Evolutionary conservation across 2,888 invertebrate genomes (phyloP), one percentile per base, ranked within the genome.

Genomic region (Apamea crenata): DNA sequence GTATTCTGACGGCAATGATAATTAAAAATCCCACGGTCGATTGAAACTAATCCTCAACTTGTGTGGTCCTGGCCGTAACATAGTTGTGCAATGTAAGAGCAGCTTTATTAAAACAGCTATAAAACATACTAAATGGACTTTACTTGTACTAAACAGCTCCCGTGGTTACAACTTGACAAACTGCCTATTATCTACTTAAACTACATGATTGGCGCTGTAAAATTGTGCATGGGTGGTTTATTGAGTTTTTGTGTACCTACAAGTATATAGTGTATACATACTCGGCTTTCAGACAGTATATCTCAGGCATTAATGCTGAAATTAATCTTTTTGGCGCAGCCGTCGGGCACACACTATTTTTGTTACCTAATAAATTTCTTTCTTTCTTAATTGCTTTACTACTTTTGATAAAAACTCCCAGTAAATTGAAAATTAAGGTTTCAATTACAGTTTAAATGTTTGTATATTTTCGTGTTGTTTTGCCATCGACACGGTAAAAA

Each of bases 51-150:
- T 47, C 16, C 59, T 36, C 72, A 16, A 63, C 74, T 75, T 76
- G 81, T 77, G 81, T 80, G 87, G 87, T 77, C 80, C 14, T 36
- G 21, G 29, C 59, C 1, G 16, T 69, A 61, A 84, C 67, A 80
- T 47, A 76, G 79, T 81, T 77, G 68, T 61, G 70, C 40, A 80
- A 78, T 74, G 79, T 74, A 83, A 83, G 83, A 73, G n/a, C 36
- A 69, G 72, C 56, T 86, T 83, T 82, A 82, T 80, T 81, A 77
- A 85, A 84, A 78, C 76, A 69, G 74, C 81, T 84, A 77, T 83
- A 82, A 81, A 89, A 44, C 74, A 83, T 71, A 79, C 53, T 86
- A 84, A 88, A 89, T 89, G 90, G 88, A 87, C 71, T 88, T 88
- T 89, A 69, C 88, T 88, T 88, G 88, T 88, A 81, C 65, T 75